Evolutionary conservation across 2,113 vertebrate genomes (phyloP).

Genomic region (Amblyornis subalaris): DNA sequence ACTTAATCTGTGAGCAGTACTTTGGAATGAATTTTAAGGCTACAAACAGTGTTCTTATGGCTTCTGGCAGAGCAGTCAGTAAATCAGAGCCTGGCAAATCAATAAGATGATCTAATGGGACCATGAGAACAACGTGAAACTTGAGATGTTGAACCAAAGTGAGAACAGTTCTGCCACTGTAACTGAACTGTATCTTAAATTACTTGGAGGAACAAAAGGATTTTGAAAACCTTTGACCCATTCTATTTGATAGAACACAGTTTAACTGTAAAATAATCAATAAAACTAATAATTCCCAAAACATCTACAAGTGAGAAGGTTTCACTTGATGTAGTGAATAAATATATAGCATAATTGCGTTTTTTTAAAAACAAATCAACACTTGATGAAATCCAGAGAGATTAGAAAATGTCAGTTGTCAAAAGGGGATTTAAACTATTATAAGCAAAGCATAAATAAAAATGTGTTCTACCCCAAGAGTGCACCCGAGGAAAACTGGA

Average conservation of each 20-base stretch:
- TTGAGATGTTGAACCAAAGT: not conserved
- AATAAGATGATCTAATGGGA: conserved; percentile 8
- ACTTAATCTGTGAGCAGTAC: not conserved
- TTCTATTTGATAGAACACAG: not conserved
- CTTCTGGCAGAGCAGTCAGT: not conserved
- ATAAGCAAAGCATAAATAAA: not conserved
- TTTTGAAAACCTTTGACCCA: conserved; percentile 11
- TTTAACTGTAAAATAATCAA: conserved; percentile 14
- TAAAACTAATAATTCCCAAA: conserved; percentile 4
- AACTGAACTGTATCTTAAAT: not conserved
- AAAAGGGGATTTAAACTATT: not conserved
- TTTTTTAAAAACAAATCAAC: not conserved
- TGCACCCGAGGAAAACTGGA: not conserved
- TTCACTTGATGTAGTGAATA: not conserved
- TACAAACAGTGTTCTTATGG: not conserved
- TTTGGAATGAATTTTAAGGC: not conserved
- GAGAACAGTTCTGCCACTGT: not conserved
- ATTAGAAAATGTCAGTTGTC: not conserved
- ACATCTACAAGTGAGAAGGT: not conserved
- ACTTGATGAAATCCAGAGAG: not conserved
- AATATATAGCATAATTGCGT: not conserved
- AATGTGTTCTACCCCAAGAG: not conserved
- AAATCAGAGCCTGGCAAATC: conserved; percentile 32
- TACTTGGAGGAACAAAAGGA: not conserved
- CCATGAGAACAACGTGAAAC: not conserved